A percentile compares a stretch with the other conserved stretches of the same genome.
Conservation (phyloP, 2,888 invertebrate genomes). For the Electrophaes corylata region DNA sequence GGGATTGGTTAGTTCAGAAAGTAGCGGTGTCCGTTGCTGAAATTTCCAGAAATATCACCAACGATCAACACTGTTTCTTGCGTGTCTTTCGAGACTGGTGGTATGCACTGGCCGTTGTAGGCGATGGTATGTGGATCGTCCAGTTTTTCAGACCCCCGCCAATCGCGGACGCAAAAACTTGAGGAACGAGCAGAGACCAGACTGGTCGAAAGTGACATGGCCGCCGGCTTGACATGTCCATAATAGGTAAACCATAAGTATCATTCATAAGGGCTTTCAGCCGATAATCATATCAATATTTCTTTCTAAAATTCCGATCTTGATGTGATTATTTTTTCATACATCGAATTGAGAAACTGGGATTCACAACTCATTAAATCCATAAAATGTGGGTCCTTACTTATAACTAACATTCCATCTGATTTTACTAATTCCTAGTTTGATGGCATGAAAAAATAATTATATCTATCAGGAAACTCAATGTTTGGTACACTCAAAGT, state of each 20-base stretch:
- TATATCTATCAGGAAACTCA: slow-evolving; percentile 49
- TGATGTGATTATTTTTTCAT: slow-evolving; percentile 70
- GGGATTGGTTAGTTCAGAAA: slow-evolving; percentile 56
- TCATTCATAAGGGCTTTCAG: slow-evolving; percentile 80
- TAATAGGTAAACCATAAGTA: slow-evolving; percentile 84
- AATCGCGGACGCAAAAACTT: slow-evolving; percentile 77
- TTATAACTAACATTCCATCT: slow-evolving; percentile 16
- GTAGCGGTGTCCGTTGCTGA: slow-evolving; percentile 81
- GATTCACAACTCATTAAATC: slow-evolving; percentile 31
- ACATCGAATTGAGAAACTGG: slow-evolving; percentile 39
- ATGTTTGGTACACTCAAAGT: slow-evolving; percentile 24
- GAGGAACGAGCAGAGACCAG: slow-evolving; percentile 74
- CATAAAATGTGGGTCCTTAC: slow-evolving; percentile 26
- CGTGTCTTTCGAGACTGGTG: slow-evolving; percentile 68
- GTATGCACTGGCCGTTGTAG: slow-evolving; percentile 79
- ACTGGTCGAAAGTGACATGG: slow-evolving; percentile 79
- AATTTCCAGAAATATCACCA: slow-evolving; percentile 79
- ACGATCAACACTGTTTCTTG: slow-evolving; percentile 75
- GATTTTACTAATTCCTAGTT: slow-evolving; percentile 1
- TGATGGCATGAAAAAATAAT: slow-evolving; percentile 53
- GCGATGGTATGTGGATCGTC: slow-evolving; percentile 84
- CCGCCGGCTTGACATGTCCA: slow-evolving; percentile 77
- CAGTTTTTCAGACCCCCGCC: slow-evolving; percentile 84
- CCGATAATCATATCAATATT: slow-evolving; percentile 69
- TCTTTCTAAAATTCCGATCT: slow-evolving; percentile 51